These are phyloP conservation scores for Sipha maydis DNA, from an alignment of 2,888 invertebrate genomes.

Conservation along the genomic window DNA sequence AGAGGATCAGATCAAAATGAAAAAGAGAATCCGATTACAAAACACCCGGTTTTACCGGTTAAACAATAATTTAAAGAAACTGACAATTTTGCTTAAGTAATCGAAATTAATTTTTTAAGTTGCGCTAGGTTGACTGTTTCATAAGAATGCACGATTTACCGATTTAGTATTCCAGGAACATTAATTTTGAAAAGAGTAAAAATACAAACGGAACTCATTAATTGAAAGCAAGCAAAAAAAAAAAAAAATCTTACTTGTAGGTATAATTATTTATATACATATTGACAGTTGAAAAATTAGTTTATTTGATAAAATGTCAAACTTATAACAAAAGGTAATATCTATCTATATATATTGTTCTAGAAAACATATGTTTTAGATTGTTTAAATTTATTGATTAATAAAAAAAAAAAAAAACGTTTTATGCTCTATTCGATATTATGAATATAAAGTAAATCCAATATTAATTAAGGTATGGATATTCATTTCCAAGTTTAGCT, in stretches of 20 bases:
- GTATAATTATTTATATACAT: neutral
- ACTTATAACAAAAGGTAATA: neutral
- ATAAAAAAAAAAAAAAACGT: no score
- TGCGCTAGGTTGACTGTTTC: conserved; percentile 39
- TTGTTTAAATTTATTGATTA: no score
- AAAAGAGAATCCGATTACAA: conserved; percentile 46
- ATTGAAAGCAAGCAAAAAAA: conserved; percentile 5
- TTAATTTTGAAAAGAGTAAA: conserved; percentile 3
- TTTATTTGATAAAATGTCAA: neutral
- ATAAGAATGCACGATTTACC: conserved; percentile 35
- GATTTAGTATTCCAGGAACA: conserved; percentile 47
- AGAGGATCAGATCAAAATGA: conserved; percentile 2
- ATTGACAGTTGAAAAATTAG: neutral
- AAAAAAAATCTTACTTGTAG: neutral
- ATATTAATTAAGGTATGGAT: no score
- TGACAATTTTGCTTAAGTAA: conserved; percentile 31
- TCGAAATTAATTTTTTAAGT: neutral
- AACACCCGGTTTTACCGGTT: conserved; percentile 20
- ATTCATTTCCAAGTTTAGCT: conserved; percentile 42
- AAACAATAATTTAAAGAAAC: conserved; percentile 22
- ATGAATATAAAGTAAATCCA: no score
- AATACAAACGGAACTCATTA: conserved; percentile 39
- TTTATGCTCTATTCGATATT: no score
- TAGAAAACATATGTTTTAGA: no score
- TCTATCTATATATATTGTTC: neutral